A percentile compares a stretch with the other conserved stretches of the same genome.
Evolutionary conservation across 2,888 invertebrate species (phyloP).

Genomic region (Tryphoninae sp.): DNA sequence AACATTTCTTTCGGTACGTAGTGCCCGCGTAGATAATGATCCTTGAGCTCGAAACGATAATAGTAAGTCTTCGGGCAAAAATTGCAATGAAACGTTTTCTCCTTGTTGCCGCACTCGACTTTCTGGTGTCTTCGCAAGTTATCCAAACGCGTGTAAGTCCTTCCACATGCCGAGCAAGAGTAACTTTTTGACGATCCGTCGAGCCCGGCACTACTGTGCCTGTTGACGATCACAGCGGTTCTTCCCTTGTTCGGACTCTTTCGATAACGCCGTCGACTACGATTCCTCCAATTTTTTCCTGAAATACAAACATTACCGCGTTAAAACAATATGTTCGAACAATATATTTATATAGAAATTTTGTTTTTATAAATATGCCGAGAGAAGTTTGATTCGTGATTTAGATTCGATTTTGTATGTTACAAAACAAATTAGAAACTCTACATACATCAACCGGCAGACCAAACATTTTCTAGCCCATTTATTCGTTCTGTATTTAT

Average conservation of each 20-base stretch:
- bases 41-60: conserved; percentile 80
- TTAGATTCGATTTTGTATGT: neutral
- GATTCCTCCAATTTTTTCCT: conserved; percentile 53
- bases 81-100: conserved; percentile 79
- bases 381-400: neutral
- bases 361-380: neutral
- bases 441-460: conserved; percentile 19
- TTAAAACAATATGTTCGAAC: conserved; percentile 27
- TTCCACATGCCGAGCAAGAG: conserved; percentile 56
- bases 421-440: conserved; percentile 26
- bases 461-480: conserved; percentile 23
- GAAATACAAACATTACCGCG: conserved; percentile 51
- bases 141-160: conserved; percentile 55
- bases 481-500: conserved; percentile 36
- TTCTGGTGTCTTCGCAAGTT: conserved; percentile 59
- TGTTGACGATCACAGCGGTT: conserved; percentile 29
- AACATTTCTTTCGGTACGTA: conserved; percentile 53
- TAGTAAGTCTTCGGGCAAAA: conserved; percentile 80
- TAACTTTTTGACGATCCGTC: conserved; percentile 36
- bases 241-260: conserved; percentile 8
- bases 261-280: conserved; percentile 33
- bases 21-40: conserved; percentile 75
- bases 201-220: neutral
- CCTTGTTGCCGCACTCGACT: conserved; percentile 69
- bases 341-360: neutral